Evolutionary conservation across 2,888 invertebrate species (phyloP).

Genomic region (Autographa gamma): DNA sequence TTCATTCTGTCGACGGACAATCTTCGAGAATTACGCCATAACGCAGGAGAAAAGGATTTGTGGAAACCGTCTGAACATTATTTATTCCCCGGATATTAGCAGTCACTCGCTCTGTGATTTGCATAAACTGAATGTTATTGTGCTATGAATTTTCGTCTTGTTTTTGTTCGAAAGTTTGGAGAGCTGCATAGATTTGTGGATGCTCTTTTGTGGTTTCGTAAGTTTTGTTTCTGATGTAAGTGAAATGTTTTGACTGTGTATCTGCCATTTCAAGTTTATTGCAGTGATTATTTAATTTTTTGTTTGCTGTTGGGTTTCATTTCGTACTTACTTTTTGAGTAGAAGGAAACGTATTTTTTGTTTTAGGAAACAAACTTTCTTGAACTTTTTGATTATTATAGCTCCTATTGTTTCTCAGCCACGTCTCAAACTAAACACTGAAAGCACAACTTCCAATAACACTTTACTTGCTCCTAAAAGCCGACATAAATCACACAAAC

Average conservation of each 20-base stretch:
- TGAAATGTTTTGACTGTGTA: background rate
- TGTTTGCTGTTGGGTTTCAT: too few relatives aligned
- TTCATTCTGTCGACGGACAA: constrained; percentile 52
- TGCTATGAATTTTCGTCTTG: constrained; percentile 45
- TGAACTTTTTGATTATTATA: background rate
- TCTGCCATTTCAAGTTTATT: too few relatives aligned
- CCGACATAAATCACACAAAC: constrained; percentile 39
- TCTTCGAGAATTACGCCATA: constrained; percentile 56
- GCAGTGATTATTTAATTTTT: too few relatives aligned
- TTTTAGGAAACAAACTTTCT: too few relatives aligned
- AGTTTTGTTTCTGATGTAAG: background rate
- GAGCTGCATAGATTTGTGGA: constrained; percentile 31
- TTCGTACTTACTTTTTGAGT: too few relatives aligned
- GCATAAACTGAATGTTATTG: constrained; percentile 74
- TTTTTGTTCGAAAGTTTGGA: constrained; percentile 36
- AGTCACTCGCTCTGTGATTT: constrained; percentile 73
- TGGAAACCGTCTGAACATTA: constrained; percentile 68
- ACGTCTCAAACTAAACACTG: background rate
- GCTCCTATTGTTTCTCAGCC: constrained; percentile 5
- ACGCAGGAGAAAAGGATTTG: constrained; percentile 67
- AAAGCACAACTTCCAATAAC: constrained; percentile 42
- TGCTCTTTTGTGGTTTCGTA: constrained; percentile 21
- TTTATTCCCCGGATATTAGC: constrained; percentile 79
- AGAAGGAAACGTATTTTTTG: too few relatives aligned
- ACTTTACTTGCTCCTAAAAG: constrained; percentile 13